Evolutionary conservation across 2,888 invertebrate species (phyloP), one percentile per base, ranked within the genome.

Genomic region (Tromatobia lineatoria): DNA sequence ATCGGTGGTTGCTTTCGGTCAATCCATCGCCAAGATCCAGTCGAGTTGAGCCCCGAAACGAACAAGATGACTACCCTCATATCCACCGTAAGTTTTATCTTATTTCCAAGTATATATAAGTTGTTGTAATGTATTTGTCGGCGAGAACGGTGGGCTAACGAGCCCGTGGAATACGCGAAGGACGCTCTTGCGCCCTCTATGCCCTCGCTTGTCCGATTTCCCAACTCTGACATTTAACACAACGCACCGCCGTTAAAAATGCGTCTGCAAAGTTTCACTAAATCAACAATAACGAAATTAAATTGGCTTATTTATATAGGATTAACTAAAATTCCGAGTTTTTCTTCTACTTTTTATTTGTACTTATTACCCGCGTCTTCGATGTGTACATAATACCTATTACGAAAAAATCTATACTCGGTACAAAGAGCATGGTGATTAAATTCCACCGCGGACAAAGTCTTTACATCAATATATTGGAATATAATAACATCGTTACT

Each of bases 31-130:
- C 29, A 69, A 66, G 47, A 73, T 59, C 52, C 70, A 57, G 18
- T 42, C 69, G 10, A 61, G 29, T 69, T 61, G 38, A 47, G n/a
- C 10, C 15, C 47, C 71, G 45, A 38, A 10, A 74, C 69, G 25
- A 34, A 18, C 23, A 80, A 69, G 42, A 89, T 88, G 88, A 88
- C 84, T 71, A 83, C 82, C 64, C 38, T 87, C 15, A 23, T 88
- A 38, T 15, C 88, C 54, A 87, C 74, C 59, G 90, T 90, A 88
- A 90, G 90, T 59, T 59, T 77, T 34, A 3, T 75, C 45, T 29
- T n/a, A 3, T 54, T 54, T 20, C 15, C 15, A n/a, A 50, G 15
- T 64, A 6, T 23, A 25, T 23, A 57, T 18, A 34, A 15, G 34
- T n/a, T 61, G 15, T 61, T 29, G n/a, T n/a, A n/a, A 61, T 61